Evolutionary conservation across 2,797 vertebrate genomes (phyloP).

Genomic region (Sylvia borin): DNA sequence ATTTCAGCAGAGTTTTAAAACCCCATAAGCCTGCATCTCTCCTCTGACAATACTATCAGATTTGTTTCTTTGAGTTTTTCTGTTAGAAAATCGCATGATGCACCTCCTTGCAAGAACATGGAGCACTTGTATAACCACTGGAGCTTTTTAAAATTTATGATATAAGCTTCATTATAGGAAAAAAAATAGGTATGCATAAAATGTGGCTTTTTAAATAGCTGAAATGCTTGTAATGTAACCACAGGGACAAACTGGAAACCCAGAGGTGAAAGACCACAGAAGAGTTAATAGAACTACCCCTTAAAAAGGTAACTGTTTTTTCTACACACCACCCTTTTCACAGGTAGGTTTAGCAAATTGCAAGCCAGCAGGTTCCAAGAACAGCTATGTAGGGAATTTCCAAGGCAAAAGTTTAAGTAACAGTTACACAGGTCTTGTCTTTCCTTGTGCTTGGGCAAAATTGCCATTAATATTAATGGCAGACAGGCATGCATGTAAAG

Average conservation of each 20-base stretch:
- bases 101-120: neutral
- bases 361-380: constrained; percentile 9
- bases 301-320: neutral
- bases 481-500: constrained; percentile 68
- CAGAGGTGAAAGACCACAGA: neutral
- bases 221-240: neutral
- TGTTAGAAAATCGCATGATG: neutral
- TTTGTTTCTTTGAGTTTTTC: neutral
- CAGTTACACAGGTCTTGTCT: constrained; percentile 56
- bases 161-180: neutral
- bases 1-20: neutral
- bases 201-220: neutral
- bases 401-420: constrained; percentile 47
- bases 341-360: neutral
- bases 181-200: neutral
- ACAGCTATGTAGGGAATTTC: neutral
- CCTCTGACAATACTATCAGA: neutral
- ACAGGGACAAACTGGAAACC: neutral
- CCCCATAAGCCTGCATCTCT: neutral
- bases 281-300: neutral
- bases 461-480: constrained; percentile 75
- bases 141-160: neutral
- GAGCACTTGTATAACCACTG: neutral
- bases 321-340: neutral
- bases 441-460: constrained; percentile 55